Evolutionary conservation across 2,888 invertebrate species (phyloP).

Genomic region (Cantharis lateralis): DNA sequence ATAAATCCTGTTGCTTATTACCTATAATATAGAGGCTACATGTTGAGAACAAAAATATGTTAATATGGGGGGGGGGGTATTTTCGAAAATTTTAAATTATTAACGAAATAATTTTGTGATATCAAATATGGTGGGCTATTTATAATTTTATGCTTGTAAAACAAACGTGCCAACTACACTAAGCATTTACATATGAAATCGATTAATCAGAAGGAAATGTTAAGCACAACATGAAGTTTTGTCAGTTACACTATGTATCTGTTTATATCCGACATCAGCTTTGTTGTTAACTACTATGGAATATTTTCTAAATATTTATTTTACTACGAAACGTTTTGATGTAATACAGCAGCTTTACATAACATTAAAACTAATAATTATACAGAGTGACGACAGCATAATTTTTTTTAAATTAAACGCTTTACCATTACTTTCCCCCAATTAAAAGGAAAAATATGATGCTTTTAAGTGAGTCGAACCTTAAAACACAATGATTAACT

Average conservation of each 20-base stretch:
- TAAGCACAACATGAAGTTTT: not conserved
- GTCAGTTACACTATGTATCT: not conserved
- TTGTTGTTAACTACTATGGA: not conserved
- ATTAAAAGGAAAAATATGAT: not conserved
- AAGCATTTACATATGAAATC: not conserved
- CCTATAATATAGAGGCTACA: no score
- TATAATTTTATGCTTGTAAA: not conserved
- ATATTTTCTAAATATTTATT: not conserved
- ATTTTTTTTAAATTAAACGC: not conserved
- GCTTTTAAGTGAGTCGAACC: not conserved
- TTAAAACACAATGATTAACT: not conserved
- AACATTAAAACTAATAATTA: not conserved
- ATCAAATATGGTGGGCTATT: not conserved
- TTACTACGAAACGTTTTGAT: not conserved
- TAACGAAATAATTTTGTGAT: not conserved
- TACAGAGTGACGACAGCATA: not conserved
- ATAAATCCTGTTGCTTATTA: not conserved
- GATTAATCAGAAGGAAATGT: slow-evolving; percentile 1
- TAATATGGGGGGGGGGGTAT: no score
- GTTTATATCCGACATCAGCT: not conserved
- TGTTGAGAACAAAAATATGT: no score
- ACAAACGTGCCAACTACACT: not conserved
- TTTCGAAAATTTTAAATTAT: no score
- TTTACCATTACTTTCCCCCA: not conserved
- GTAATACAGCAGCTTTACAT: not conserved